Evolutionary conservation across 2,888 invertebrate genomes (phyloP), one percentile per base, ranked within the genome.

Genomic region (Philhelius pedissequus): DNA sequence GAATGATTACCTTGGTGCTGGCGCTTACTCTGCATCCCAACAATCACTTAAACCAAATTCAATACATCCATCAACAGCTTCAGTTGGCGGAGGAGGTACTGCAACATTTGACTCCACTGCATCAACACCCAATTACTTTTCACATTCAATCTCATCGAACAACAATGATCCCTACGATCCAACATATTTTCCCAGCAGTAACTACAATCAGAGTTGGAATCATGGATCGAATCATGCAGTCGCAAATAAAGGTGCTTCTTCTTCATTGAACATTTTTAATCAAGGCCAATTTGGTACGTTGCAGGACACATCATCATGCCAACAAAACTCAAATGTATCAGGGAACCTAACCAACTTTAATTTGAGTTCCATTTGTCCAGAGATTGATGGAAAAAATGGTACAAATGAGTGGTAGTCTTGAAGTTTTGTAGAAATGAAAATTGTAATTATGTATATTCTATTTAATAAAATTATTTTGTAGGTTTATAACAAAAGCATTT

Each of bases 291-390:
- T 75, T 54, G 71, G 71, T 22, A n/a, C 75, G 11, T 52, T 68
- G 11, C 82, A 74, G 6, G 86, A 81, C 9, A 22, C 68, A 5
- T 18, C 68, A n/a, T 40, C 80, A 4, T 78, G 74, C 22, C 78
- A 83, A 11, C 76, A 75, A 60, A 81, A 62, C 25, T 4, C 82
- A 35, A 75, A 70, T n/a, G 82, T 71, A 27, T 52, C 79, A 1
- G 64, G 83, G 0, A 87, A 87, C 58, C 90, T 95, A 38, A 95
- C 96, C 1, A 96, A 96, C 90, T 96, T 96, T 89, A 96, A 96
- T 91, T 92, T 96, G 48, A 96, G 96, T 88, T 95, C 96, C 0
- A 96, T 96, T 88, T 96, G 96, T 90, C 96, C 96, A 2, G 96
- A 96, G 92, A 96, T 96, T 87, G 96, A 96, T 89, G 93, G 93